phyloP scores from a whole-genome alignment of 2,888 invertebrate species.

The Machimus atricapillus region DNA sequence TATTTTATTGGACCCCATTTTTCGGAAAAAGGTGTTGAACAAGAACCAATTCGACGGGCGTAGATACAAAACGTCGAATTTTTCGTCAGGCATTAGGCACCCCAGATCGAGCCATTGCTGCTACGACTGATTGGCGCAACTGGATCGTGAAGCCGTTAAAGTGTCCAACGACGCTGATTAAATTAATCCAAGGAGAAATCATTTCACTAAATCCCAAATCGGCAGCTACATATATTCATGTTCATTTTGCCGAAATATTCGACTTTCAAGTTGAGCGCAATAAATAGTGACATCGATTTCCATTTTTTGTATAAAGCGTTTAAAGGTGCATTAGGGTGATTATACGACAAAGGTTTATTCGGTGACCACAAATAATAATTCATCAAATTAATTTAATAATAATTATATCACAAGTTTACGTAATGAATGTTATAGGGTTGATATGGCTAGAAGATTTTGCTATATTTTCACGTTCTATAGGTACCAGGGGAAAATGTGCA shows the following conservation, averaged over 20 bases:
- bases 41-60: not conserved
- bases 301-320: not conserved
- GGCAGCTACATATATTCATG: not conserved
- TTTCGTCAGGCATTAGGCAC: not conserved
- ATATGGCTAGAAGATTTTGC: too few relatives aligned
- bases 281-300: not conserved
- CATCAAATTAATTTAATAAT: too few relatives aligned
- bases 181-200: not conserved
- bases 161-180: not conserved
- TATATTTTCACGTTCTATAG: too few relatives aligned
- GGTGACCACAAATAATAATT: too few relatives aligned
- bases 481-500: too few relatives aligned
- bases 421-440: too few relatives aligned
- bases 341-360: too few relatives aligned
- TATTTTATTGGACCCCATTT: not conserved
- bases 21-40: not conserved
- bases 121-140: conserved; percentile 1
- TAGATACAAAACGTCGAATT: not conserved
- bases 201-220: not conserved
- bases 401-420: too few relatives aligned
- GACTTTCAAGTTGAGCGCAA: not conserved
- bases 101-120: not conserved
- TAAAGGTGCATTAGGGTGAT: not conserved
- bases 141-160: conserved; percentile 25
- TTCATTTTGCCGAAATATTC: not conserved